phyloP scores from a whole-genome alignment of 2,113 vertebrate species.

The Pardalotus punctatus region DNA sequence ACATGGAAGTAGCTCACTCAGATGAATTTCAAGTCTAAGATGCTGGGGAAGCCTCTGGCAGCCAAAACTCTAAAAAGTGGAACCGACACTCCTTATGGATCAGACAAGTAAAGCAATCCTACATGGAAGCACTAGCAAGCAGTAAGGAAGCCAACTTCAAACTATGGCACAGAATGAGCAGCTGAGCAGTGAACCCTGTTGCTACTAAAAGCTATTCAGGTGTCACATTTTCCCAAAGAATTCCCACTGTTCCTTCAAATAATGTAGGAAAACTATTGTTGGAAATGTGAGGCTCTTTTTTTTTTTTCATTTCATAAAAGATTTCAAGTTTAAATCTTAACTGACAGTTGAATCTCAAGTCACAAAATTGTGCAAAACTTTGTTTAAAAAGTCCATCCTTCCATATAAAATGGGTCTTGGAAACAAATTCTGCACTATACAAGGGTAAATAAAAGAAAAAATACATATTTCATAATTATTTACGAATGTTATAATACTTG shows the following conservation, averaged over 20 bases:
- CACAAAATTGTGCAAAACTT: slow-evolving; percentile 69
- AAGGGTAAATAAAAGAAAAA: slow-evolving; percentile 96
- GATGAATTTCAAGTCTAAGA: not conserved
- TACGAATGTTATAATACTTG: slow-evolving; percentile 87
- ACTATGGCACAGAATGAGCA: not conserved
- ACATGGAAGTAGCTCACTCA: not conserved
- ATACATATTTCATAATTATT: slow-evolving; percentile 98
- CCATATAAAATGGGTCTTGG: slow-evolving; percentile 58
- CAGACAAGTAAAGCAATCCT: not conserved
- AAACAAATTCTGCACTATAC: slow-evolving; percentile 80
- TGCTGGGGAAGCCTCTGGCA: slow-evolving; percentile 10
- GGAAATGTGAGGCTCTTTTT: slow-evolving; percentile 65
- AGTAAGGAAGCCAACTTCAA: not conserved
- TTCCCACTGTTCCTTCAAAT: slow-evolving; percentile 47
- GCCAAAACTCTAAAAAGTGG: slow-evolving; percentile 1
- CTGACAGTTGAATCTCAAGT: slow-evolving; percentile 55
- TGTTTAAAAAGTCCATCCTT: slow-evolving; percentile 42
- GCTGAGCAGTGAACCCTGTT: not conserved
- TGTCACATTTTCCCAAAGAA: slow-evolving; percentile 20
- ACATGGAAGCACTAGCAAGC: not conserved
- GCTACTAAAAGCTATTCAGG: not conserved
- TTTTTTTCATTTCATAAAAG: slow-evolving; percentile 57
- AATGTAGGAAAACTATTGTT: slow-evolving; percentile 56
- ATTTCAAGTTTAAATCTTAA: slow-evolving; percentile 39
- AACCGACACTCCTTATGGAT: not conserved